These are phyloP conservation scores for Penaeus indicus DNA, from an alignment of 1,140 invertebrate genomes.

Conservation along the genomic window DNA sequence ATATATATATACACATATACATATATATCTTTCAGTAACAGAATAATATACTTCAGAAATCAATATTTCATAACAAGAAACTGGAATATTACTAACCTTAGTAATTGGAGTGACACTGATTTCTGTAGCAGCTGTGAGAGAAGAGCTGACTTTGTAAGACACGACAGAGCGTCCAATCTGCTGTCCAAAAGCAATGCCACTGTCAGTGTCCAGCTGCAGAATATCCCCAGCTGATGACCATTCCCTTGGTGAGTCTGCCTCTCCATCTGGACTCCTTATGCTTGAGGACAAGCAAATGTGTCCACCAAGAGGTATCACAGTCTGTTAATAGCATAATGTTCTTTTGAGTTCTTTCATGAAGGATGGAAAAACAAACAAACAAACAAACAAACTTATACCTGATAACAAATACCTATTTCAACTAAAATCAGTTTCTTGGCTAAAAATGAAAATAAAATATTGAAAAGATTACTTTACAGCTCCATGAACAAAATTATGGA, in stretches of 20 bases:
- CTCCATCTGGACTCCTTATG: constrained; percentile 22
- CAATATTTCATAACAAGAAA: neutral
- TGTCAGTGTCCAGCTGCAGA: constrained; percentile 22
- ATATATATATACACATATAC: no score
- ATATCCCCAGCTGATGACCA: constrained; percentile 38
- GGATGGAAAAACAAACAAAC: no score
- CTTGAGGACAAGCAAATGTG: constrained; percentile 49
- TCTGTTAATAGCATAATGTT: constrained; percentile 31
- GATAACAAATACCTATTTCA: no score
- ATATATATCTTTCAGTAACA: no score
- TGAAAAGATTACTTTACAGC: no score
- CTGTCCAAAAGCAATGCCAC: constrained; percentile 40
- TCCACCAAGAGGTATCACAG: constrained; percentile 27
- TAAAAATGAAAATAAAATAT: no score
- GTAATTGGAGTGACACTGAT: constrained; percentile 46
- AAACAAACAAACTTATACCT: no score
- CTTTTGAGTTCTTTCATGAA: neutral
- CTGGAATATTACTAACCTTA: constrained; percentile 22
- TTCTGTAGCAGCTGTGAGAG: constrained; percentile 38
- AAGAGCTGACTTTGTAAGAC: constrained; percentile 26
- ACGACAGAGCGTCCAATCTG: constrained; percentile 33
- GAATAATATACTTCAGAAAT: neutral
- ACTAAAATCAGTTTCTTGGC: no score
- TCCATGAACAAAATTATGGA: no score
- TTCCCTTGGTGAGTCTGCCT: constrained; percentile 13